Evolutionary conservation across 2,113 vertebrate species (phyloP).

Genomic region (Zosterops lateralis): DNA sequence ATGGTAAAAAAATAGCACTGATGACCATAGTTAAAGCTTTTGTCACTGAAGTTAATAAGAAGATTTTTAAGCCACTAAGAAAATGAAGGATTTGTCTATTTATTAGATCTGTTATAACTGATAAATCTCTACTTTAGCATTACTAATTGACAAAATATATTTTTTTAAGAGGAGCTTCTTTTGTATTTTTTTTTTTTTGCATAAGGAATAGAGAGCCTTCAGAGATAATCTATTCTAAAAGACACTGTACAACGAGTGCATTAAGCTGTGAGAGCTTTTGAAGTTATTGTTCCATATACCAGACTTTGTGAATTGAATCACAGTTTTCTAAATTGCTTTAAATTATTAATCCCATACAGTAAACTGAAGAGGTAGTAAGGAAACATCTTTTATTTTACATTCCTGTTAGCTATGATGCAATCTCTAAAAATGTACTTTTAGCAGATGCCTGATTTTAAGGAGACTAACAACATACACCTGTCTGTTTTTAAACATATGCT

Average conservation of each 20-base stretch:
- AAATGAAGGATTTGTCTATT: neutral
- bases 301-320: neutral
- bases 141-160: neutral
- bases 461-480: slow-evolving; percentile 57
- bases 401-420: neutral
- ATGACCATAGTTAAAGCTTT: neutral
- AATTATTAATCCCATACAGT: neutral
- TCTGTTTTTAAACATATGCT: slow-evolving; percentile 45
- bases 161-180: neutral
- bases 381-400: neutral
- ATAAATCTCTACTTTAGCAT: neutral
- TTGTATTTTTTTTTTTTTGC: neutral
- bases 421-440: slow-evolving; percentile 2
- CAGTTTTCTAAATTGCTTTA: neutral
- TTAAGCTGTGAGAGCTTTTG: neutral
- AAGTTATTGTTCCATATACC: neutral
- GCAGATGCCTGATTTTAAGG: slow-evolving; percentile 36
- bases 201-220: neutral
- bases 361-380: neutral
- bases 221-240: neutral
- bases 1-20: neutral
- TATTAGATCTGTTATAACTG: neutral
- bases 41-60: neutral
- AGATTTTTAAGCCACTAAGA: neutral
- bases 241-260: neutral